Evolutionary conservation across 2,113 vertebrate genomes (phyloP).

Genomic region (Isichthys henryi): DNA sequence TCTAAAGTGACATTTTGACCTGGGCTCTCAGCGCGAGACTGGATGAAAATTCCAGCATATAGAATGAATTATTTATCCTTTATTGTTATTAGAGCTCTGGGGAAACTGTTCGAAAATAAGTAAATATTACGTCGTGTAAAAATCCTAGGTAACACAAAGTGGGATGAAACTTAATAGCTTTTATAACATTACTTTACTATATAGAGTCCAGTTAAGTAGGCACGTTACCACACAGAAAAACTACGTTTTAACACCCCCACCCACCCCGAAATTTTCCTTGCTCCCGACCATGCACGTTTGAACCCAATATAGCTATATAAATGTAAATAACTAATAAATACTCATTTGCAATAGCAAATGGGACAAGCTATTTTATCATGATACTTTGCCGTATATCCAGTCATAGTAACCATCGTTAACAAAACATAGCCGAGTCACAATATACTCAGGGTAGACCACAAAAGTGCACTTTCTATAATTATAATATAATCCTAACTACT

Average conservation of each 20-base stretch:
- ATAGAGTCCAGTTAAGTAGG: neutral
- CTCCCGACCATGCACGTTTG: too few species aligned
- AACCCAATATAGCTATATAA: too few species aligned
- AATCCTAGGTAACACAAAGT: neutral
- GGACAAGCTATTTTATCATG: neutral
- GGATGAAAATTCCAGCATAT: neutral
- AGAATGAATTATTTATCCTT: neutral
- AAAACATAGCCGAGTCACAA: neutral
- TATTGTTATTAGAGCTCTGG: neutral
- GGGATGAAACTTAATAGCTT: neutral
- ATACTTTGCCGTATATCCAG: neutral
- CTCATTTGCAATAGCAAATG: neutral
- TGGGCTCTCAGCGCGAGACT: neutral
- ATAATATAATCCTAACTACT: neutral
- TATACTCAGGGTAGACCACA: neutral
- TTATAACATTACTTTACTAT: neutral
- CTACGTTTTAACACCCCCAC: neutral
- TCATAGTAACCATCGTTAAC: neutral
- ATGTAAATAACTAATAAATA: neutral
- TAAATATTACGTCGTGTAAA: neutral
- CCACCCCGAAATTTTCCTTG: neutral
- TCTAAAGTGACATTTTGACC: neutral
- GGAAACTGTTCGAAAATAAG: neutral
- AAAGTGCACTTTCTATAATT: neutral
- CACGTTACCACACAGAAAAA: neutral